Percentiles rank a stretch among this genome's conserved stretches.
Evolutionary conservation across 2,797 vertebrate genomes (phyloP).

Genomic region (Molossus molossus): DNA sequence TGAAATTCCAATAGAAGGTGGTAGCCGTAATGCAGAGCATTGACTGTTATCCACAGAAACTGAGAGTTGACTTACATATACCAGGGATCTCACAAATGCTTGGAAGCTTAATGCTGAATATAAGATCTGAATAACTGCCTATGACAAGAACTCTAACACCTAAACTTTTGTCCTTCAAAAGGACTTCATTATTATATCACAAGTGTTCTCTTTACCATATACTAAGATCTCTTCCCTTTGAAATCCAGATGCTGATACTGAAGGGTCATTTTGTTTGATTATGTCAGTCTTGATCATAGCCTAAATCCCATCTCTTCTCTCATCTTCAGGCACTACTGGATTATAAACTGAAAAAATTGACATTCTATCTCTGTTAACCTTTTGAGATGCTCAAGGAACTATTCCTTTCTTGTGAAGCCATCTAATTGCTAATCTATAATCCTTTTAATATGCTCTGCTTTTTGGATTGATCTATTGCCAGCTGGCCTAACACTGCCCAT

Average conservation of each 20-base stretch:
- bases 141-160: conserved; percentile 24
- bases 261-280: conserved; percentile 77
- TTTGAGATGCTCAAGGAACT: conserved; percentile 90
- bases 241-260: conserved; percentile 67
- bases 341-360: conserved; percentile 90
- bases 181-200: conserved; percentile 55
- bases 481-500: conserved; percentile 92
- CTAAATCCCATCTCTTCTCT: conserved; percentile 84
- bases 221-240: conserved; percentile 51
- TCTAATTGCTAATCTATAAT: conserved; percentile 99
- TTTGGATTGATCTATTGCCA: conserved; percentile 96
- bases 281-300: conserved; percentile 78
- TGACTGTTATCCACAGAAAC: conserved; percentile 82
- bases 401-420: conserved; percentile 93
- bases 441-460: conserved; percentile 95
- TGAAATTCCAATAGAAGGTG: conserved; percentile 67
- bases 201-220: conserved; percentile 51
- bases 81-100: conserved; percentile 63
- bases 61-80: conserved; percentile 76
- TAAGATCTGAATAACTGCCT: conserved; percentile 68
- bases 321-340: conserved; percentile 83
- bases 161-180: conserved; percentile 63
- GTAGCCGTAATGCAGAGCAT: conserved; percentile 72
- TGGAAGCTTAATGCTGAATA: conserved; percentile 68
- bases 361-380: conserved; percentile 91